Base-by-base conservation (phyloP, 2,888 invertebrate genomes). In the Noctua comes region DNA sequence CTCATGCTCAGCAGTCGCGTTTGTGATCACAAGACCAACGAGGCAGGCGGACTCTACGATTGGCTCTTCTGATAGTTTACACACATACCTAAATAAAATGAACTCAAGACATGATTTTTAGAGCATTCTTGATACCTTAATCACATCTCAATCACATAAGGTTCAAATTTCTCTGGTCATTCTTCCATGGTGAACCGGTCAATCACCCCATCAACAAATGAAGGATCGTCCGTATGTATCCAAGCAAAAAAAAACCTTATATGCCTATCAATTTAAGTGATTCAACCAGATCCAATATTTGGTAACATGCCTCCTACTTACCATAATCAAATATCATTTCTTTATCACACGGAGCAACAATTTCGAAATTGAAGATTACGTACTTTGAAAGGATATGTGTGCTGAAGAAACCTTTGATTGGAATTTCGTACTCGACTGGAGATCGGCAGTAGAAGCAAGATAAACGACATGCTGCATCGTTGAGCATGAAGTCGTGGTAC, bases 241-340 rank as follows among this genome's bases (percentile, higher is more conserved):
- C 27, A 59, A 62, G 76, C 59, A 51, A 68, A 76, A 76, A 1
- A 51, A 68, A 59, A 48, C 40, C 54, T 75, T 11, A 79, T n/a
- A 36, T 51, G 70, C 18, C 27, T 74, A 51, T 43, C 27, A 65
- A 54, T 54, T 54, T 70, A 83, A 66, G 70, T 71, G 70, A 82
- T 76, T 73, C 83, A 73, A 64, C 18, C 40, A 71, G 62, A 84
- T 70, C 46, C 83, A 84, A 84, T 86, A 71, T 82, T 83, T 59
- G 36, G 21, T 73, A 40, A 83, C 86, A 86, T 64, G 83, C 13
- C 73, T 16, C 71, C 77, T 71, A 51, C 71, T 84, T 84, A 73
- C 62, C 86, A 84, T 84, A 84, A 86, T 84, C 83, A 84, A 83
- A 84, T 84, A 77, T 84, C 69, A 51, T 83, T 83, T 77, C 48